phyloP scores from a whole-genome alignment of 2,797 vertebrate species.

The Onychomys leucogaster region DNA sequence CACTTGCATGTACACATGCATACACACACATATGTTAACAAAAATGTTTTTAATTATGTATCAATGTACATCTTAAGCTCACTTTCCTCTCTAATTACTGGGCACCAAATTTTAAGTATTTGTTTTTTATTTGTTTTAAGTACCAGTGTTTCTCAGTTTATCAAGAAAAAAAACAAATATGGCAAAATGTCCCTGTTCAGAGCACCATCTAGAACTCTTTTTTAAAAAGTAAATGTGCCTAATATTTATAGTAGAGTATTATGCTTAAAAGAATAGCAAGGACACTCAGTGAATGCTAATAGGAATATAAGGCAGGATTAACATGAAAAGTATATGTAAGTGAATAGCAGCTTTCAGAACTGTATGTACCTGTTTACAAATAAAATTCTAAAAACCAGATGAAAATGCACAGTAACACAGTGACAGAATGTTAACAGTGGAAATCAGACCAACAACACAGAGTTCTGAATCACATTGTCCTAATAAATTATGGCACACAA shows the following conservation, averaged over 20 bases:
- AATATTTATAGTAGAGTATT: neutral
- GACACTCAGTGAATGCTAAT: neutral
- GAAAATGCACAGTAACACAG: neutral
- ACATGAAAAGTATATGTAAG: neutral
- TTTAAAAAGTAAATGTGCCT: neutral
- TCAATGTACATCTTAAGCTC: neutral
- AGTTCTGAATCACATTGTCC: neutral
- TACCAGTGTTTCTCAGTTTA: neutral
- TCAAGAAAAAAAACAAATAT: neutral
- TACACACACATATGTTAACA: neutral
- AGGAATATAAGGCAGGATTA: neutral
- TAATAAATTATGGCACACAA: neutral
- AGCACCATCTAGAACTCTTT: neutral
- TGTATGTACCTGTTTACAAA: neutral
- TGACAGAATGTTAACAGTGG: neutral
- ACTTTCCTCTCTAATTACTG: conserved; percentile 1
- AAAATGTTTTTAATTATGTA: neutral
- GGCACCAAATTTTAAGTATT: neutral
- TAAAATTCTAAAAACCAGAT: conserved; percentile 11
- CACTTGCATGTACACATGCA: neutral
- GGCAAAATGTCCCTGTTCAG: neutral
- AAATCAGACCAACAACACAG: neutral
- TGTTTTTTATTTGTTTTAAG: too few species aligned
- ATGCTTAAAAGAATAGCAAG: neutral
- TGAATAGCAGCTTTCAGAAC: neutral